Percentiles rank a stretch among this genome's conserved stretches.
Conservation (phyloP, 2,113 vertebrate genomes). For the Onychostoma macrolepis region DNA sequence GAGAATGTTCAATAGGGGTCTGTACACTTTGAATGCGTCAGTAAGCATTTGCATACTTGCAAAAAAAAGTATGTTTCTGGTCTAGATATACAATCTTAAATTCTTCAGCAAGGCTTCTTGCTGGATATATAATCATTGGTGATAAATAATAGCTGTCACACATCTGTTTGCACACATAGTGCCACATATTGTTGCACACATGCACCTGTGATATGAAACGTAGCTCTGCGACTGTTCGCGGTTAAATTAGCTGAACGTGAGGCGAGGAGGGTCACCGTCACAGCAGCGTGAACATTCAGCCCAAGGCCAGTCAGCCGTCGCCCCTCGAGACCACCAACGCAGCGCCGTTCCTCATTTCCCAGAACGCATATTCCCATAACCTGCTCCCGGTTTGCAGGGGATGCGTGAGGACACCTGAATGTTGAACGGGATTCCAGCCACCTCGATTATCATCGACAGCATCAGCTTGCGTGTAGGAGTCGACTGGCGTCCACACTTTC, state of each 20-base stretch:
- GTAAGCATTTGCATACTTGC: neutral
- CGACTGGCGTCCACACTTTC: neutral
- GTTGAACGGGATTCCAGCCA: conserved; percentile 29
- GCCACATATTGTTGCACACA: neutral
- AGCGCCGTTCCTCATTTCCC: conserved; percentile 51
- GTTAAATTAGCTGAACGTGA: conserved; percentile 32
- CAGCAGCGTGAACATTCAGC: conserved; percentile 51
- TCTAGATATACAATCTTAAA: neutral
- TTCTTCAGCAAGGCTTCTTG: neutral
- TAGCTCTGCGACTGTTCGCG: neutral
- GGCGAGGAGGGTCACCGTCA: conserved; percentile 60
- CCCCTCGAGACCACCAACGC: conserved; percentile 43
- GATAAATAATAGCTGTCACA: neutral
- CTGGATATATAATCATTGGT: neutral
- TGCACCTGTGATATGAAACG: neutral
- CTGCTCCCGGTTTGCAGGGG: conserved; percentile 38
- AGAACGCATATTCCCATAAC: conserved; percentile 43
- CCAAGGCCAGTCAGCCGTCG: conserved; percentile 36
- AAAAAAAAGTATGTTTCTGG: neutral
- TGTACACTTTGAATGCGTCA: neutral
- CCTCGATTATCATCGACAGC: conserved; percentile 27
- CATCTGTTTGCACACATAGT: neutral
- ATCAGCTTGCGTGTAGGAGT: neutral
- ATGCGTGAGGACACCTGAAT: neutral
- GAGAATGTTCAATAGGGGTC: neutral